Conservation (phyloP, 2,113 vertebrate species). For the Carassius auratus region DNA sequence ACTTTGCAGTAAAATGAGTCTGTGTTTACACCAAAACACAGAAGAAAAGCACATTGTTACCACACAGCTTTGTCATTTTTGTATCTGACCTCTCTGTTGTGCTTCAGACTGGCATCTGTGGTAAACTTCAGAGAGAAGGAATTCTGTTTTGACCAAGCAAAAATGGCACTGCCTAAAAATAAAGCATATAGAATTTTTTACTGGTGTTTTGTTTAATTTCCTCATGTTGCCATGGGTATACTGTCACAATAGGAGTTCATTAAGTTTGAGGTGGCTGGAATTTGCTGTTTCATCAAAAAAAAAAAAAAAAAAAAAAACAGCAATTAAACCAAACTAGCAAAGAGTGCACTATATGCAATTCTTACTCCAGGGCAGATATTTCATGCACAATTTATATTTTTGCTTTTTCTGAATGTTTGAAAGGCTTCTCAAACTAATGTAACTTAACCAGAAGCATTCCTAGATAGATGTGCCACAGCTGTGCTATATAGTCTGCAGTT, state of each 20-base stretch:
- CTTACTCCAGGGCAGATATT: background rate
- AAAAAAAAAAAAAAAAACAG: background rate
- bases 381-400: constrained; percentile 24
- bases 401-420: background rate
- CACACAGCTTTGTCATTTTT: no score
- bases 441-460: background rate
- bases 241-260: background rate
- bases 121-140: no score
- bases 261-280: constrained; percentile 27
- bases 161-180: no score
- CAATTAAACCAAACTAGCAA: constrained; percentile 14
- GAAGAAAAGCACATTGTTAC: no score
- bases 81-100: no score
- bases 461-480: background rate
- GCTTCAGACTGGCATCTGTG: no score
- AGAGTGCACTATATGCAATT: background rate
- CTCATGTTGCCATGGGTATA: no score
- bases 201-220: no score
- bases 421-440: background rate
- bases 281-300: constrained; percentile 27
- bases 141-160: no score
- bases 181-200: no score
- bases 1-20: no score
- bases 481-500: background rate
- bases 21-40: no score